Conservation (phyloP, 2,888 invertebrate species). For the Eupithecia exiguata region DNA sequence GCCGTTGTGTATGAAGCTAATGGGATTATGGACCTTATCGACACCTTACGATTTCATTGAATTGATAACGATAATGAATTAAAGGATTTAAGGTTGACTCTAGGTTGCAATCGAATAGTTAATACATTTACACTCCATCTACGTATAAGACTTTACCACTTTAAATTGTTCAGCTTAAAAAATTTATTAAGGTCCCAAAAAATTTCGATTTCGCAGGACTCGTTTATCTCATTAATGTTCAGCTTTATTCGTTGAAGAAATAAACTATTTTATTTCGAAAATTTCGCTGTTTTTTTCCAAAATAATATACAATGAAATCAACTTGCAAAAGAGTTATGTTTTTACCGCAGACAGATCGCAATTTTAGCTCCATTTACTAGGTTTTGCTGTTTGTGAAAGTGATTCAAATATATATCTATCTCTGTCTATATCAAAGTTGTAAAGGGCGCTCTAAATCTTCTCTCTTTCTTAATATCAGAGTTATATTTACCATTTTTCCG, state of each 20-base stretch:
- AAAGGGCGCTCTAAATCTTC: too few relatives aligned
- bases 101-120: background rate
- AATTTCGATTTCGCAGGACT: too few relatives aligned
- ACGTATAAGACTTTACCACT: too few relatives aligned
- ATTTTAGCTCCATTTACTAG: background rate
- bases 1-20: conserved; percentile 8
- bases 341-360: background rate
- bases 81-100: background rate
- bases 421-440: background rate
- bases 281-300: background rate
- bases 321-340: background rate
- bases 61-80: conserved; percentile 14
- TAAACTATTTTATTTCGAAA: background rate
- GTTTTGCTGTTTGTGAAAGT: background rate
- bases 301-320: background rate
- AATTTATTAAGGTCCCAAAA: too few relatives aligned
- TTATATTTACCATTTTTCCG: conserved; percentile 62
- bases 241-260: background rate
- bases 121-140: background rate
- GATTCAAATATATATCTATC: background rate
- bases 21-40: conserved; percentile 24
- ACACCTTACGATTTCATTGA: conserved; percentile 8
- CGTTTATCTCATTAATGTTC: too few relatives aligned
- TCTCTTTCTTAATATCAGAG: conserved; percentile 6
- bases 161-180: background rate